phyloP scores from a whole-genome alignment of 2,113 vertebrate genomes.

The Petroica traversi region DNA sequence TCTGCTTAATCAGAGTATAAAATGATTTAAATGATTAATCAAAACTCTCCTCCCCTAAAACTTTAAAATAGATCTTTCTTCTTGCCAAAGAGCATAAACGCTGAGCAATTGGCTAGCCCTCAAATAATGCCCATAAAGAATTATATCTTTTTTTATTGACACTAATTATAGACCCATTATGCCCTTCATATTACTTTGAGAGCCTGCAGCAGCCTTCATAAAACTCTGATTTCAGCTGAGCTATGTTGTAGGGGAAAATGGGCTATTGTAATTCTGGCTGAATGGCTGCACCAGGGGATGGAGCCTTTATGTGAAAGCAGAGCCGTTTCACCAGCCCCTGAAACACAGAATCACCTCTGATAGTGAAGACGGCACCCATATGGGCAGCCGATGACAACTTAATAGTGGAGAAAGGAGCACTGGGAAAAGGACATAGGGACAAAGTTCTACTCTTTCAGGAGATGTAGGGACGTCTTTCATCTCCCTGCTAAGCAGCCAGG shows the following conservation, averaged over 20 bases:
- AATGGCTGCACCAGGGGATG: background rate
- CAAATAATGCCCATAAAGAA: slow-evolving; percentile 12
- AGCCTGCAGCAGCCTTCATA: background rate
- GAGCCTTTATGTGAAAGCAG: background rate
- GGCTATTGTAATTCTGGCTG: background rate
- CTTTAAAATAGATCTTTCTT: background rate
- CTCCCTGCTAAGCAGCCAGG: background rate
- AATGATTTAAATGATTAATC: background rate
- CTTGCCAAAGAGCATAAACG: background rate
- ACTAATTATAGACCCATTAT: slow-evolving; percentile 10
- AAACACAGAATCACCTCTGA: background rate
- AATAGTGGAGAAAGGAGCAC: background rate
- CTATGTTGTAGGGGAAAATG: background rate
- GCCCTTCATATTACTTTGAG: background rate
- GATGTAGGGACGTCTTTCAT: slow-evolving; percentile 5
- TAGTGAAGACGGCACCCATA: background rate
- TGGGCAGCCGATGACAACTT: background rate
- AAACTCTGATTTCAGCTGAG: background rate
- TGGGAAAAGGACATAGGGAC: background rate
- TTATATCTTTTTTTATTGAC: background rate
- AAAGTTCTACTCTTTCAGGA: slow-evolving; percentile 35
- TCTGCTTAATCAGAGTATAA: background rate
- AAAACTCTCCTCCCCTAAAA: background rate
- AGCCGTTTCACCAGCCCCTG: background rate
- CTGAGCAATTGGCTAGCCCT: background rate